Conservation (phyloP, 2,797 vertebrate species). For the Chloroceryle amazona region DNA sequence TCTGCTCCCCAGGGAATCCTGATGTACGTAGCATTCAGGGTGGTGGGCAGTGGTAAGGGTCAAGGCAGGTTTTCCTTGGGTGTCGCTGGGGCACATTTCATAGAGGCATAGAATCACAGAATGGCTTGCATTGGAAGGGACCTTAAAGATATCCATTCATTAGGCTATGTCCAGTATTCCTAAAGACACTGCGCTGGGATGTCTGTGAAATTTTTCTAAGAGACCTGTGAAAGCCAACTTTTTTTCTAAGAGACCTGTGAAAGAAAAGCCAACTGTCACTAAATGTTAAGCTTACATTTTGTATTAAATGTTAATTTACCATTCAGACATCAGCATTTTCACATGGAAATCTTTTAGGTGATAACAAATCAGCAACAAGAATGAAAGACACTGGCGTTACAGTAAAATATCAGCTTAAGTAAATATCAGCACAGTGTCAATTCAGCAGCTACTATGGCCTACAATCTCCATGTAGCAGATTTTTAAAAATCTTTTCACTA, state of each 20-base stretch:
- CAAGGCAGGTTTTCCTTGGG: not conserved
- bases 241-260: not conserved
- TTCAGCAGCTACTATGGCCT: not conserved
- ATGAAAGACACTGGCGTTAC: not conserved
- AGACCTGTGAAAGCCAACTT: not conserved
- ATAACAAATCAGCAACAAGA: not conserved
- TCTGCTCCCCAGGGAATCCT: not conserved
- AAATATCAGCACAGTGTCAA: accelerated
- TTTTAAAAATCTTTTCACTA: not conserved
- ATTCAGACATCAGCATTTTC: not conserved
- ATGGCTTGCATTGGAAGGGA: no score
- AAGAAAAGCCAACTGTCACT: not conserved
- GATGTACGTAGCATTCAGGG: accelerated
- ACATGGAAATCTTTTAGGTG: not conserved
- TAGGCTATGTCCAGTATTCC: not conserved
- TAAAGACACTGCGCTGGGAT: not conserved
- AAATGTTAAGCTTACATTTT: not conserved
- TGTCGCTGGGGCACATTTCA: not conserved
- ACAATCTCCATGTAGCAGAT: not conserved
- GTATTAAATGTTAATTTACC: not conserved
- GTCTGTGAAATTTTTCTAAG: not conserved
- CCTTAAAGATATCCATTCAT: not conserved
- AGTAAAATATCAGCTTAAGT: not conserved
- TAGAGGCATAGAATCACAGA: no score
- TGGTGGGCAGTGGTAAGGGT: not conserved